These are phyloP conservation scores for Tetragnatha versicolor DNA, from an alignment of 1,140 invertebrate species.

Conservation along the genomic window DNA sequence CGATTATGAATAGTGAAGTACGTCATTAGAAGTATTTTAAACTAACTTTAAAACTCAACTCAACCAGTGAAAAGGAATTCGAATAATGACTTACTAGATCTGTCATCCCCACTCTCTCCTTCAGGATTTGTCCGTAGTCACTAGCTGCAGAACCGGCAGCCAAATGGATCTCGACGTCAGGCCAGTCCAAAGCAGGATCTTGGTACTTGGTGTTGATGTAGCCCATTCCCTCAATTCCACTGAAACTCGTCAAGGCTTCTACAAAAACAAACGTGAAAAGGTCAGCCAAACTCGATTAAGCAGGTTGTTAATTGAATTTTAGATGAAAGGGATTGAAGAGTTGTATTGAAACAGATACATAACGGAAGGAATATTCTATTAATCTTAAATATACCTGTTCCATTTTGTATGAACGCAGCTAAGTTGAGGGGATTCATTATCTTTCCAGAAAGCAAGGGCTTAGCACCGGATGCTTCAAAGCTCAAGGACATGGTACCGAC, in stretches of 20 bases:
- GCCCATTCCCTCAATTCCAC: conserved; percentile 76
- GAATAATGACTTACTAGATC: conserved; percentile 18
- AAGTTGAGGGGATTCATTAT: conserved; percentile 23
- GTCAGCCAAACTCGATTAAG: neutral
- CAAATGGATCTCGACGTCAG: conserved; percentile 79
- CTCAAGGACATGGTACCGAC: conserved; percentile 70
- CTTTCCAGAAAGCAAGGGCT: neutral
- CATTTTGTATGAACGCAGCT: neutral
- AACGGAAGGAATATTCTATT: too few species aligned
- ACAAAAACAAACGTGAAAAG: neutral
- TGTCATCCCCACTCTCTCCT: conserved; percentile 14
- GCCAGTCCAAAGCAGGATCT: conserved; percentile 72
- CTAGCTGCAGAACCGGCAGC: conserved; percentile 62
- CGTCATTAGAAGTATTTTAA: too few species aligned
- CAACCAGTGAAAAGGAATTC: too few species aligned
- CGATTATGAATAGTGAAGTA: too few species aligned
- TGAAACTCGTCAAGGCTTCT: conserved; percentile 45
- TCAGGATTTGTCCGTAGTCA: conserved; percentile 46
- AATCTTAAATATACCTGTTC: conserved; percentile 25
- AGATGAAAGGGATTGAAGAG: neutral
- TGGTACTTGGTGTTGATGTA: conserved; percentile 85
- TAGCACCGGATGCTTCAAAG: conserved; percentile 28
- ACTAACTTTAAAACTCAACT: too few species aligned
- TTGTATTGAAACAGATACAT: too few species aligned
- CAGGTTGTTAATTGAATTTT: neutral